Conservation (phyloP, 2,797 vertebrate species). For the Pangasius macronema region DNA sequence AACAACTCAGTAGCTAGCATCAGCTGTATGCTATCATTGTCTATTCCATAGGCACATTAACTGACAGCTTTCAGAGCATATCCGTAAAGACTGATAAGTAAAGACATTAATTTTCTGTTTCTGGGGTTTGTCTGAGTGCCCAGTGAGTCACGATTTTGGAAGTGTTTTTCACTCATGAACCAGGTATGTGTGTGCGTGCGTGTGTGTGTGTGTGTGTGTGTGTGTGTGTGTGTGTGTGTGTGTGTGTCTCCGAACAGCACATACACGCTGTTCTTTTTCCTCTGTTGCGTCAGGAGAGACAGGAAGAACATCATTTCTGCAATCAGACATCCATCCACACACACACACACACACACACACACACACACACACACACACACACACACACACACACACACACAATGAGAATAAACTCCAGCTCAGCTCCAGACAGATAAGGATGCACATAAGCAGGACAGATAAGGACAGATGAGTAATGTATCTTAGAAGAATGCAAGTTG, state of each 20-base stretch:
- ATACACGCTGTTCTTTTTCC: neutral
- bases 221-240: neutral
- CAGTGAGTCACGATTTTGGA: neutral
- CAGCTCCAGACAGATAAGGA: neutral
- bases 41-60: neutral
- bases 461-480: neutral
- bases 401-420: neutral
- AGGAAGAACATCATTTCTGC: conserved; percentile 12
- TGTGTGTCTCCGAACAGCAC: neutral
- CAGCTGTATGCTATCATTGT: neutral
- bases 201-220: neutral
- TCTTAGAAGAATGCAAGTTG: neutral
- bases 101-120: neutral
- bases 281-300: neutral
- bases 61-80: neutral
- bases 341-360: neutral
- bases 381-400: no score
- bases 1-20: neutral
- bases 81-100: neutral
- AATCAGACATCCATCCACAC: neutral
- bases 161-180: neutral
- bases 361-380: neutral
- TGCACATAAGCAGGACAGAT: neutral
- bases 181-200: neutral
- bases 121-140: neutral